Base-by-base conservation (phyloP, 2,888 invertebrate genomes). In the Argyresthia goedartella region DNA sequence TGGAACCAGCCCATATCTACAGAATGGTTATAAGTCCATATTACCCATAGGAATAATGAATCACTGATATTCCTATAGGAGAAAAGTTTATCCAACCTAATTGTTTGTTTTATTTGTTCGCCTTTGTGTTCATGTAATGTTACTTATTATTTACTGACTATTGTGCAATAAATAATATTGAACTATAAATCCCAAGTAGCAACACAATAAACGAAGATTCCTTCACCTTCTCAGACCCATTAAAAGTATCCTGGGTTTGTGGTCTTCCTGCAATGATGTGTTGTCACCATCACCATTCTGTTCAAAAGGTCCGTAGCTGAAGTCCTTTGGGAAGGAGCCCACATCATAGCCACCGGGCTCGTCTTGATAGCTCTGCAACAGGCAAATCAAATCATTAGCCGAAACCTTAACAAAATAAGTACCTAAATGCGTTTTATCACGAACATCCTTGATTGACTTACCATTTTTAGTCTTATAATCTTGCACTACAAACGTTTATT, bases 231-330 rank as follows among this genome's bases (percentile, higher is more conserved):
- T 89, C 13, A 98, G 88, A 3, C 98, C 98, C 98, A 98, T 98
- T 25, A 98, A 84, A 39, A 98, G 87, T 67, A 98, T 98, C 62
- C 97, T 90, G 48, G 98, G 98, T 74, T 97, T 98, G 62, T 94
- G 93, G 67, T 95, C 95, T 51, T 91, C 91, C 48, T 89, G 88
- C 53, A 89, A 71, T 49, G 89, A 88, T 45, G 88, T 78, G 60
- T 73, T 88, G 61, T 88, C 88, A 43, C 90, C 90, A 63, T 93
- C 93, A 47, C 89, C 91, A 65, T 94, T 94, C 54, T 92, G 94
- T 71, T 95, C 95, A 67, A 94, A 96, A 10, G 92, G 92, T 1
- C 95, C 95, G 76, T 97, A 98, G 45, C 95, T 96, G 81, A 95
- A 97, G 71, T 95, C 95, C 76, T 96, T 96, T 8, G 97, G 95